phyloP scores from a whole-genome alignment of 2,888 invertebrate genomes.

The Tanypteryx hageni region DNA sequence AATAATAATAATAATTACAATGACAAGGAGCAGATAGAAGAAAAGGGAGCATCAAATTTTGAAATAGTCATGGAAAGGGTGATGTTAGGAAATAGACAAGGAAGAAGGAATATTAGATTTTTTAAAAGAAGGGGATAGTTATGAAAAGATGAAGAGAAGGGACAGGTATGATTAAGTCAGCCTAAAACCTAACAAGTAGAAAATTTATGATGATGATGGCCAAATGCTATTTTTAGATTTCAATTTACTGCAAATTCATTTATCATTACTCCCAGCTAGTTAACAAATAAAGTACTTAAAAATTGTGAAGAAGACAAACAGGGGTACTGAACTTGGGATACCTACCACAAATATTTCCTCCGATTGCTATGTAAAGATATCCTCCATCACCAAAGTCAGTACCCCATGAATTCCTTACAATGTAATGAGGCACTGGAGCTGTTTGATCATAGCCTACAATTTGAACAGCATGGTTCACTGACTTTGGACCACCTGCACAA shows the following conservation, averaged over 20 bases:
- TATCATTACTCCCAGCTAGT: not conserved
- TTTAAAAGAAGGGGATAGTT: not conserved
- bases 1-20: not conserved
- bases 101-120: not conserved
- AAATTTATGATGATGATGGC: not conserved
- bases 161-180: not conserved
- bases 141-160: not conserved
- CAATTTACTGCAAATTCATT: not conserved
- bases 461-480: conserved; percentile 89
- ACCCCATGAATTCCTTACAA: conserved; percentile 92
- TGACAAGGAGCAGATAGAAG: not conserved
- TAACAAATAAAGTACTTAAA: not conserved
- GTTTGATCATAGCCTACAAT: conserved; percentile 89
- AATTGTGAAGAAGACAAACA: not conserved
- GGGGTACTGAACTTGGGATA: not conserved
- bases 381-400: conserved; percentile 85
- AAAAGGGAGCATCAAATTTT: not conserved
- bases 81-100: not conserved
- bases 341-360: conserved; percentile 86
- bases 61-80: not conserved
- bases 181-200: not conserved
- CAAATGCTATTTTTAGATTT: not conserved
- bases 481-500: conserved; percentile 80
- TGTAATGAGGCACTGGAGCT: conserved; percentile 86
- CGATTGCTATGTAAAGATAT: conserved; percentile 86